phyloP scores from a whole-genome alignment of 2,113 vertebrate species.

The Labeo catla region DNA sequence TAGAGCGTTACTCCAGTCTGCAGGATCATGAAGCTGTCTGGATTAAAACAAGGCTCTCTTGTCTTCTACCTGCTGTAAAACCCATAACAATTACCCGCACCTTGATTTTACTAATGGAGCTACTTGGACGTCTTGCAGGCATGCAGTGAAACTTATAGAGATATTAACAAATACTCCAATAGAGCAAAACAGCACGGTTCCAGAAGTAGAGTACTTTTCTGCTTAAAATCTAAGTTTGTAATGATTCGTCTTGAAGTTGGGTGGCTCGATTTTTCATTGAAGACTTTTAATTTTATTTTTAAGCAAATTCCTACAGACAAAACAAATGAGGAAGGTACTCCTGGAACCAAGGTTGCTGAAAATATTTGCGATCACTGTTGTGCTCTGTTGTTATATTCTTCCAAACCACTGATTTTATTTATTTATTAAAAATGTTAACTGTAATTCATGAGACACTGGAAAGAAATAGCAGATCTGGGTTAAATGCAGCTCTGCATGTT shows the following conservation, averaged over 20 bases:
- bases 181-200: neutral
- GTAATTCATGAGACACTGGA: neutral
- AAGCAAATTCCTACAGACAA: neutral
- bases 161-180: neutral
- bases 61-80: neutral
- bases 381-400: slow-evolving; percentile 5
- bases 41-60: slow-evolving; percentile 15
- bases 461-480: neutral
- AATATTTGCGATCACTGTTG: neutral
- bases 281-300: neutral
- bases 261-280: neutral
- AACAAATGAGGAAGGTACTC: neutral
- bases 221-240: too few relatives aligned
- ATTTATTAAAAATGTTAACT: slow-evolving; percentile 15
- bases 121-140: neutral
- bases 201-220: neutral
- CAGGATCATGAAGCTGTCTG: slow-evolving; percentile 40
- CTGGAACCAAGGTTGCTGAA: neutral
- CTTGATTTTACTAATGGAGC: neutral
- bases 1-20: neutral
- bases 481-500: neutral
- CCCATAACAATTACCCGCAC: neutral
- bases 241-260: neutral
- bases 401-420: slow-evolving; percentile 16
- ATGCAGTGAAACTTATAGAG: neutral